These are phyloP conservation scores for Esperia sulphurella DNA, from an alignment of 2,888 invertebrate species.

Conservation along the genomic window DNA sequence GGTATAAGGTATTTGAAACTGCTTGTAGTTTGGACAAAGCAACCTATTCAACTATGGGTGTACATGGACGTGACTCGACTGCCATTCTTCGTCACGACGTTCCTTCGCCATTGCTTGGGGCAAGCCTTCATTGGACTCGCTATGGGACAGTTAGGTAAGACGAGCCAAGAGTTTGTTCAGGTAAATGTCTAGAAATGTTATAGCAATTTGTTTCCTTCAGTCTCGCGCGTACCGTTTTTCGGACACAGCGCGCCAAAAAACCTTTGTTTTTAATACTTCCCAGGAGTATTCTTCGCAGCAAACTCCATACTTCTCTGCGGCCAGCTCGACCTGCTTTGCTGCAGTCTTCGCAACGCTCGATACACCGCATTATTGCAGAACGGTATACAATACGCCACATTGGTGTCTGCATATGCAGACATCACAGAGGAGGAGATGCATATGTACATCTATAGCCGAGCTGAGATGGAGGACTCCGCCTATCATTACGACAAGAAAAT, in stretches of 20 bases:
- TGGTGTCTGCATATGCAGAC: slow-evolving; percentile 24
- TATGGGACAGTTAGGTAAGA: slow-evolving; percentile 62
- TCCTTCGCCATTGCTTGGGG: slow-evolving; percentile 42
- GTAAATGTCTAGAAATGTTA: too few species aligned
- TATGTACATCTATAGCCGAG: slow-evolving; percentile 46
- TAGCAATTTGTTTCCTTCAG: too few species aligned
- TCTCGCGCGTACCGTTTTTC: too few species aligned
- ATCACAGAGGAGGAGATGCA: slow-evolving; percentile 48
- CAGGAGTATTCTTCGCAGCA: slow-evolving; percentile 63
- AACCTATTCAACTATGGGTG: slow-evolving; percentile 52
- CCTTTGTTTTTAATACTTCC: too few species aligned
- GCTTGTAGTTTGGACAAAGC: slow-evolving; percentile 46
- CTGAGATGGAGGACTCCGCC: slow-evolving; percentile 40
- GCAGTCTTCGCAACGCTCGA: slow-evolving; percentile 56
- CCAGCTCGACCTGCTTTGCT: slow-evolving; percentile 63
- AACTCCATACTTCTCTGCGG: slow-evolving; percentile 65
- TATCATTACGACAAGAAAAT: slow-evolving; percentile 49
- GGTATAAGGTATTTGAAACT: neutral
- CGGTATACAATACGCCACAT: slow-evolving; percentile 37
- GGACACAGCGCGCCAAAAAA: too few species aligned
- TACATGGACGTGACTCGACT: slow-evolving; percentile 41
- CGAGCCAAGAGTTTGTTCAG: neutral
- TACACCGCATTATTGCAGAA: slow-evolving; percentile 49
- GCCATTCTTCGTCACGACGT: slow-evolving; percentile 35
- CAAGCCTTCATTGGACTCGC: slow-evolving; percentile 60